Percentiles rank a stretch among this genome's conserved stretches.
These are phyloP conservation scores for Saccopteryx leptura DNA, from an alignment of 2,113 vertebrate genomes.

Conservation along the genomic window DNA sequence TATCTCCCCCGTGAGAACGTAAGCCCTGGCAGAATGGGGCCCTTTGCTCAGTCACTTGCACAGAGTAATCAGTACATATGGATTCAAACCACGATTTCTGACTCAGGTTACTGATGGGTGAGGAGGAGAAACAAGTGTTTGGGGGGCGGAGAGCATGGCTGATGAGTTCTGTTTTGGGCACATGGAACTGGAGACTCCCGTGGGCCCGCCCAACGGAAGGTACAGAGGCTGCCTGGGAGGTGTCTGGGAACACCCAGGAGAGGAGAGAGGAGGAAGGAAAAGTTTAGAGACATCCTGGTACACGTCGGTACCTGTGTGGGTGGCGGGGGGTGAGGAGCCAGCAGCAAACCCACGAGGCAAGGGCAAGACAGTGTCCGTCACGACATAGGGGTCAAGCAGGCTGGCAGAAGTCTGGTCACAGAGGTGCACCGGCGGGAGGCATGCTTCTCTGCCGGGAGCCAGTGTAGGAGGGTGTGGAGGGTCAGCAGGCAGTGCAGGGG, in stretches of 20 bases:
- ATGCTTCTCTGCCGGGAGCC: background rate
- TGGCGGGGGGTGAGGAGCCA: fast-evolving
- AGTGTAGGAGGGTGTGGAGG: background rate
- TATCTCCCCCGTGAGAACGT: fast-evolving
- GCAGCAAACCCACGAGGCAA: background rate
- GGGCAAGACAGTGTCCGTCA: background rate
- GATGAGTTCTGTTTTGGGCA: fast-evolving
- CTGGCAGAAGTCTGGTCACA: background rate
- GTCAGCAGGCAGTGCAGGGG: background rate
- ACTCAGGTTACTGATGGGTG: fast-evolving
- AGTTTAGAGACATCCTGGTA: background rate
- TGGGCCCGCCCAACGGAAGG: background rate
- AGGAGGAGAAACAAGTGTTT: fast-evolving
- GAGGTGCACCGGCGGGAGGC: fast-evolving
- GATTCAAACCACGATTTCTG: fast-evolving
- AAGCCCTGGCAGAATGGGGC: fast-evolving
- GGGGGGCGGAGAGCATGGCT: fast-evolving
- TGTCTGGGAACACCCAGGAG: background rate
- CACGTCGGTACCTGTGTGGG: fast-evolving
- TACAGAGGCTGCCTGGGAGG: background rate
- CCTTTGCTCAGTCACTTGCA: background rate
- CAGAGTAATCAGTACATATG: too few relatives aligned
- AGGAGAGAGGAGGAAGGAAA: background rate
- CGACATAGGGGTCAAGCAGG: background rate
- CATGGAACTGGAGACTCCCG: background rate